Conservation (phyloP, 2,797 vertebrate genomes). For the Cuculus canorus region DNA sequence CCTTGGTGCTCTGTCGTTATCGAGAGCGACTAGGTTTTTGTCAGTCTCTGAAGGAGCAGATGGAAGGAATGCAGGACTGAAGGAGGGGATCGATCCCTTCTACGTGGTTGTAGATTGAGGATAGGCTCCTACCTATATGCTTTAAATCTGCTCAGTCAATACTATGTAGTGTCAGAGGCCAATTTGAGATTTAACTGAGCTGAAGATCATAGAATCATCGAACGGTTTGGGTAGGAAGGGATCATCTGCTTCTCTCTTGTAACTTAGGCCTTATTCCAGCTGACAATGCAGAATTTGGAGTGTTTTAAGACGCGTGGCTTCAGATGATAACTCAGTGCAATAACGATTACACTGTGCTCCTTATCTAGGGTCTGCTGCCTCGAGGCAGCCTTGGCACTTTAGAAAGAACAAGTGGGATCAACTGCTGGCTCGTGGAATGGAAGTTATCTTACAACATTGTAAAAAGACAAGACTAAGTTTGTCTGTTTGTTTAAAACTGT, state of each 20-base stretch:
- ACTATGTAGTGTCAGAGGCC: background rate
- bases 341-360: accelerated
- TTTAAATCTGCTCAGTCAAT: background rate
- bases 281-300: background rate
- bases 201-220: background rate
- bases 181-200: background rate
- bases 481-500: background rate
- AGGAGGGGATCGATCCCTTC: background rate
- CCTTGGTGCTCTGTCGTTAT: too few species aligned
- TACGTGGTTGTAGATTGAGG: background rate
- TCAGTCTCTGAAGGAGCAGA: background rate
- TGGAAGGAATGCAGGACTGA: background rate
- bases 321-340: background rate
- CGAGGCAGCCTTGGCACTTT: background rate
- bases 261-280: background rate
- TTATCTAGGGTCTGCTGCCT: accelerated
- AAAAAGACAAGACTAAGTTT: background rate
- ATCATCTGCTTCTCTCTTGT: too few species aligned
- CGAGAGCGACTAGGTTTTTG: background rate
- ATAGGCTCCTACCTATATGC: accelerated
- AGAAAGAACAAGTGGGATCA: background rate
- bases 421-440: background rate
- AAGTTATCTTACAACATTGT: background rate
- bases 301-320: background rate
- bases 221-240: too few species aligned